Evolutionary conservation across 2,797 vertebrate species (phyloP).

Genomic region (Sebastes hubbsi): DNA sequence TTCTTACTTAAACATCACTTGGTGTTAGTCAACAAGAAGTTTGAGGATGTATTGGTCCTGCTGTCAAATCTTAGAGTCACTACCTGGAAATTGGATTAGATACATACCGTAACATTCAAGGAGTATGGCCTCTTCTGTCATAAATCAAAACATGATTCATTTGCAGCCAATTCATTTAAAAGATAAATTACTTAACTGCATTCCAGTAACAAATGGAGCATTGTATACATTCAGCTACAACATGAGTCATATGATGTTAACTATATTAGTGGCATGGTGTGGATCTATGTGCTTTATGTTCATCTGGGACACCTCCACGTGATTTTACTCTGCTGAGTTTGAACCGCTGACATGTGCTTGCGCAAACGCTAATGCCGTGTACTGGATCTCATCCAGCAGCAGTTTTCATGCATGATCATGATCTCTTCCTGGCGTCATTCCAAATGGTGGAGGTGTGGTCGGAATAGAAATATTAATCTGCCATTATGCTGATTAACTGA

Average conservation of each 20-base stretch:
- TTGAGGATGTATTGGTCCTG: rapidly evolving
- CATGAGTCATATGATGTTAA: neutral
- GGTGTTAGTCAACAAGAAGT: too few species aligned
- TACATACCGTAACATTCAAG: neutral
- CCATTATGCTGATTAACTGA: neutral
- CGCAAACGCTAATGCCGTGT: neutral
- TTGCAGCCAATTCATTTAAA: neutral
- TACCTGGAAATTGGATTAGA: neutral
- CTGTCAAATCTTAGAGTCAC: too few species aligned
- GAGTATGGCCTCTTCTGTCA: neutral
- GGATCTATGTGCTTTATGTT: neutral
- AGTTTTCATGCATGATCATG: neutral
- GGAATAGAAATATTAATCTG: neutral
- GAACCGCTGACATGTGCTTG: neutral
- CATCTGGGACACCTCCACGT: neutral
- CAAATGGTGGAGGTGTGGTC: neutral
- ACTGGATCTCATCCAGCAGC: neutral
- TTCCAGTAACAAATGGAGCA: neutral
- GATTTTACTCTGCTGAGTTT: neutral
- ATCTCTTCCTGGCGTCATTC: neutral
- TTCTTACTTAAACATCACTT: neutral
- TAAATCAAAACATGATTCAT: neutral
- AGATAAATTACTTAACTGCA: neutral
- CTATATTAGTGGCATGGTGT: neutral
- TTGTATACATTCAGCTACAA: neutral